A percentile compares a stretch with the other conserved stretches of the same genome.
Evolutionary conservation across 2,797 vertebrate species (phyloP).

Genomic region (Sebastes aleutianus): DNA sequence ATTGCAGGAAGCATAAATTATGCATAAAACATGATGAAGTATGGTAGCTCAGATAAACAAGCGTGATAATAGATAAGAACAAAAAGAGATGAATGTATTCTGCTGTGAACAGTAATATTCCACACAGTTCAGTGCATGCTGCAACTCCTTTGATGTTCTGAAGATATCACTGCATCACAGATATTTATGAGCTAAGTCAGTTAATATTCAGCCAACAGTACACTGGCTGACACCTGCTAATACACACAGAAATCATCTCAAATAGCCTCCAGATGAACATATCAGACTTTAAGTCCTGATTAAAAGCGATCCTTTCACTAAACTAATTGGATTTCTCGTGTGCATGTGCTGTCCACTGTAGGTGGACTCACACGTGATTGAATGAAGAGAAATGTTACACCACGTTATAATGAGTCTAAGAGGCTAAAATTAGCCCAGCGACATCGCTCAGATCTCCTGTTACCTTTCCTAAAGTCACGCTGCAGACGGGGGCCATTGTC

Average conservation of each 20-base stretch:
- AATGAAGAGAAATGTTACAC: conserved; percentile 67
- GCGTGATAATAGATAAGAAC: conserved; percentile 29
- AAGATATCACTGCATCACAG: conserved; percentile 50
- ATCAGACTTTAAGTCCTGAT: conserved; percentile 42
- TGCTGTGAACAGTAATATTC: conserved; percentile 46
- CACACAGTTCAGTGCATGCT: conserved; percentile 42
- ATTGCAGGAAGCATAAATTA: conserved; percentile 47
- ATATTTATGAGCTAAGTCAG: conserved; percentile 59
- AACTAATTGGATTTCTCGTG: conserved; percentile 54
- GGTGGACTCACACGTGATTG: conserved; percentile 45
- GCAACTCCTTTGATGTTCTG: conserved; percentile 54
- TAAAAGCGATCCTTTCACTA: conserved; percentile 47
- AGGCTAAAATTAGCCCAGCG: conserved; percentile 68
- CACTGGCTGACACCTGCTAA: conserved; percentile 39
- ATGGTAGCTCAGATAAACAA: conserved; percentile 45
- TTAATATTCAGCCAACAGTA: conserved; percentile 55
- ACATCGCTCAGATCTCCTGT: conserved; percentile 63
- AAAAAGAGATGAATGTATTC: conserved; percentile 31
- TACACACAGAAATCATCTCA: conserved; percentile 47
- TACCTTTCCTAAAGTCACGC: conserved; percentile 69
- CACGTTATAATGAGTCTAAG: conserved; percentile 59
- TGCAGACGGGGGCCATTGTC: conserved; percentile 66
- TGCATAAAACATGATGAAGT: conserved; percentile 36
- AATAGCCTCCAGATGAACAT: conserved; percentile 37
- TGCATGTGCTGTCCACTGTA: conserved; percentile 18